phyloP scores from a whole-genome alignment of 2,888 invertebrate species.

The Cataglyphis albicans region DNA sequence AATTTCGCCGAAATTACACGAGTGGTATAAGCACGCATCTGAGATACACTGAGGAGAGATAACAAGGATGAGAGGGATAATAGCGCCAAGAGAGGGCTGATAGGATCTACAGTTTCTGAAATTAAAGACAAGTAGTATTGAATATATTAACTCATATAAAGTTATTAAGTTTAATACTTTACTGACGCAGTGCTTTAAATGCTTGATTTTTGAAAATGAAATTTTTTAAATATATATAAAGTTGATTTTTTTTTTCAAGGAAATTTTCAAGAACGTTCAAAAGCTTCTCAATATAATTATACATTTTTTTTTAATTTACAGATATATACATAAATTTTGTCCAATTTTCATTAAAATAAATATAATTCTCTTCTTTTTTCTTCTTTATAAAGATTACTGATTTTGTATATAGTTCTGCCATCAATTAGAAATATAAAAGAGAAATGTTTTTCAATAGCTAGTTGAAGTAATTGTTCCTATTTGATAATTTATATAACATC shows the following conservation, averaged over 20 bases:
- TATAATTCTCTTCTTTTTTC: background rate
- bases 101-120: background rate
- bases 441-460: background rate
- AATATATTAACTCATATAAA: background rate
- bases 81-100: background rate
- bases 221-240: background rate
- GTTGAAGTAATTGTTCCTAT: background rate
- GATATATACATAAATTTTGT: background rate
- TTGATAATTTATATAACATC: background rate
- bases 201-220: background rate
- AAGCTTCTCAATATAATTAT: background rate
- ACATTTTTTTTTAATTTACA: background rate
- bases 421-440: background rate
- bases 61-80: background rate
- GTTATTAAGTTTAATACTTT: background rate
- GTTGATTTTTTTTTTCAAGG: background rate
- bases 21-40: background rate
- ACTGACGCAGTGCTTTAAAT: background rate
- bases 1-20: background rate
- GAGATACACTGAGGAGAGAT: background rate
- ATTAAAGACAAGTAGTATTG: background rate
- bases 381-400: background rate
- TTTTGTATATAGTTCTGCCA: background rate
- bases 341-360: slow-evolving; percentile 7
- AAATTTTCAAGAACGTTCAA: background rate